Conservation (phyloP, 2,113 vertebrate genomes). For the Hyperopisus bebe region DNA sequence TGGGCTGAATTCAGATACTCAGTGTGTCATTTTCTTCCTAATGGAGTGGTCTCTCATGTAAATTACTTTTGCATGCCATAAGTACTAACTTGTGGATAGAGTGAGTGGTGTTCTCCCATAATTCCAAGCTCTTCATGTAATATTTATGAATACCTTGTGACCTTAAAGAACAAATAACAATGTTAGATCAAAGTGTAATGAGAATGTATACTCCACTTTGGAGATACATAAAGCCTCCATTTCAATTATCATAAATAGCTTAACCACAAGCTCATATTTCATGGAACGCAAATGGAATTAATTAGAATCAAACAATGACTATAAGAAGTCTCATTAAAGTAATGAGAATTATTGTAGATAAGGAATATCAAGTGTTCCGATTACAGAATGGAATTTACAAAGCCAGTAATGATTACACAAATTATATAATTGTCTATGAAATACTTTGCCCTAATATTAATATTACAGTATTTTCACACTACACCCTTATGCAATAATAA, state of each 20-base stretch:
- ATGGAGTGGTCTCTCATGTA: conserved; percentile 8
- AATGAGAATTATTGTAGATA: background rate
- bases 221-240: background rate
- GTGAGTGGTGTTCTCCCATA: background rate
- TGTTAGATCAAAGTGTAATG: background rate
- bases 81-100: background rate
- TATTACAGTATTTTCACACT: background rate
- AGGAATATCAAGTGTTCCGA: background rate
- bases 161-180: conserved; percentile 3
- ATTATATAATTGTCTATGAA: background rate
- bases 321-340: background rate
- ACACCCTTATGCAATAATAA: background rate
- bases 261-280: background rate
- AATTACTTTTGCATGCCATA: background rate
- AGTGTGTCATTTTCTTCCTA: conserved; percentile 6
- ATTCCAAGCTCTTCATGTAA: background rate
- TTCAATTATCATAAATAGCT: conserved; percentile 13
- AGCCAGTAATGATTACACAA: background rate
- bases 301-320: background rate
- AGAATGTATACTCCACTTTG: background rate
- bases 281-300: background rate
- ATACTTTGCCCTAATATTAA: background rate
- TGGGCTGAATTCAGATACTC: background rate
- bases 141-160: conserved; percentile 8
- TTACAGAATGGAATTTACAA: background rate